Conservation (phyloP, 2,113 vertebrate genomes). For the Microcebus murinus region DNA sequence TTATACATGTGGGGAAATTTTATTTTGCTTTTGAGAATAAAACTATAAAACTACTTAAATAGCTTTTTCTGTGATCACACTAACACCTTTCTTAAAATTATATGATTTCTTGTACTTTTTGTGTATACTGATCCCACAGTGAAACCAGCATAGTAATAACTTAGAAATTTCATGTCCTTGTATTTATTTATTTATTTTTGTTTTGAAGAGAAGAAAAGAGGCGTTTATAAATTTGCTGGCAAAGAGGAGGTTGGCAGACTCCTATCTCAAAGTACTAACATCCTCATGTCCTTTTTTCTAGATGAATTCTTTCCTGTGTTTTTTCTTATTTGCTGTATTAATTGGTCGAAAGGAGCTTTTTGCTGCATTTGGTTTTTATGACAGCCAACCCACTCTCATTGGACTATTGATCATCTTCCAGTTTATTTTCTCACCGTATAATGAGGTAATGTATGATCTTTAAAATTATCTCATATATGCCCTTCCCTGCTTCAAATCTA, state of each 20-base stretch:
- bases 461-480: slow-evolving; percentile 13
- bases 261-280: no score
- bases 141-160: slow-evolving; percentile 23
- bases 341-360: slow-evolving; percentile 97
- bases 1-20: not conserved
- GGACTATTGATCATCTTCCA: slow-evolving; percentile 99
- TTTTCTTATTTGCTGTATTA: slow-evolving; percentile 96
- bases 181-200: slow-evolving; percentile 52
- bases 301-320: slow-evolving; percentile 99
- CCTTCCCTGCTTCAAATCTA: slow-evolving; percentile 31
- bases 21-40: slow-evolving; percentile 36
- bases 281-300: slow-evolving; percentile 80
- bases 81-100: slow-evolving; percentile 8
- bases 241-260: no score
- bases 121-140: not conserved
- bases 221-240: no score
- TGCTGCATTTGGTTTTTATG: slow-evolving; percentile 95
- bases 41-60: slow-evolving; percentile 24
- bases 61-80: not conserved
- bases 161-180: slow-evolving; percentile 53
- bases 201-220: no score
- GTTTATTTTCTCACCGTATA: slow-evolving; percentile 99
- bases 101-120: not conserved
- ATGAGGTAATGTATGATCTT: slow-evolving; percentile 90
- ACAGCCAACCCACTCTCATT: slow-evolving; percentile 96